Base-by-base conservation (phyloP, 1,140 invertebrate species). In the Yoshiicerus persimilis region DNA sequence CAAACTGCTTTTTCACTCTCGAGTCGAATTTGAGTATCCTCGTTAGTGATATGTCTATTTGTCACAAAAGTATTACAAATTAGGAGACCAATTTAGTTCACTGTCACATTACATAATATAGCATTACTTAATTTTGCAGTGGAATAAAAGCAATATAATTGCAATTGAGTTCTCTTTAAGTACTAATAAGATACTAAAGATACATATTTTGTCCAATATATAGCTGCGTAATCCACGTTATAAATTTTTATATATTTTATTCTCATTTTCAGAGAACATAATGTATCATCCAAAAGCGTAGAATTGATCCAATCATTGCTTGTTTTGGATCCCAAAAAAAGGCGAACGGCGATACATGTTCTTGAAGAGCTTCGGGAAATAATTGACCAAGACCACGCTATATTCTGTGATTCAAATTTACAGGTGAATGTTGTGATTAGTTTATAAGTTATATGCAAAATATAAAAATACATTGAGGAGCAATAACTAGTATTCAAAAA, bases 331-430 rank as follows among this genome's bases (percentile, higher is more conserved):
- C 94, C 95, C 23, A 92, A 92, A 70, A 92, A 93, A 64, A 92
- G 95, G 86, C 92, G 94, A 88, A 95, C 94, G 11, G 94, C 95
- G 4, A 89, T 92, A 5, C 93, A 95, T 92, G 94, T 95, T 6
- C 90, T 92, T 4, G 91, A 91, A 9, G 75, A 38, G 36, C 32
- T 80, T 10, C 32, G n/a, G 10, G 75, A 80, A 80, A 94, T 94
- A 87, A 93, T 95, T 20, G 9, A 9, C 25, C n/a, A n/a, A 20
- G 70, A 84, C 47, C 20, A 87, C 10, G 27, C 66, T 6, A 39
- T 88, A 6, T 80, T 64, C 64, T 56, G 47, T 41, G 77, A 87
- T 87, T 80, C 70, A 36, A 77, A 84, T 62, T 64, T 87, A 34
- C 88, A 88, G 88, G 88, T 88, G 39, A 77, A 2, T 25, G 84